Evolutionary conservation across 2,797 vertebrate genomes (phyloP), one percentile per base, ranked within the genome.

Genomic region (Phalanger gymnotis): DNA sequence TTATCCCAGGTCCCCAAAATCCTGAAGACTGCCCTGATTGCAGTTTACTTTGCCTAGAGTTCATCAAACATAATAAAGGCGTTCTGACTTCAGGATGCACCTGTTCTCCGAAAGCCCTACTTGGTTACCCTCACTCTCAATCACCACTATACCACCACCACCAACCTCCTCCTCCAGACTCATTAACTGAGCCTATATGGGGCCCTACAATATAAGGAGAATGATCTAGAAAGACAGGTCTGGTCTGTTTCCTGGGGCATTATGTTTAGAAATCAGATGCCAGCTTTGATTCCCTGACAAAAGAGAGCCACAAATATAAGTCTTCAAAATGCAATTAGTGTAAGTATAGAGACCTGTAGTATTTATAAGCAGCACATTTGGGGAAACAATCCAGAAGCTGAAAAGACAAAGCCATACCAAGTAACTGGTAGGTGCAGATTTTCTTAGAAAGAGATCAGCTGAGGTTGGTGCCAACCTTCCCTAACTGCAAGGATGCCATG

Each of bases 291-390:
- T 89, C 73, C 31, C n/a, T 1, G 0, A 30, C 92, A 91, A 73
- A 52, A 7, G 90, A 97, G 94, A 94, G 96, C 52, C 10, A 96
- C 92, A 97, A 87, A 95, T 90, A 61, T 92, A 95, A 96, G 90
- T 11, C 54, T 93, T 57, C 22, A 31, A 91, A 58, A 93, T 93
- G 93, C 19, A 96, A 13, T 0, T 30, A 10, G n/a, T 53, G 66
- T 91, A 92, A 94, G 93, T 0, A 0, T 3, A 54, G 53, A 94
- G 90, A 90, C 53, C 93, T 2, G 0, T 19, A 34, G 47, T 90
- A 90, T 93, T 87, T 93, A 97, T 90, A 93, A 93, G 53, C 0
- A 1, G 55, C 95, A 96, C 30, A n/a, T 55, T 92, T 93, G 53
- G 52, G 2, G 16, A 92, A 54, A 52, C 47, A 92, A 27, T 0